Conservation (phyloP, 1,140 invertebrate species). For the Papilio xuthus region DNA sequence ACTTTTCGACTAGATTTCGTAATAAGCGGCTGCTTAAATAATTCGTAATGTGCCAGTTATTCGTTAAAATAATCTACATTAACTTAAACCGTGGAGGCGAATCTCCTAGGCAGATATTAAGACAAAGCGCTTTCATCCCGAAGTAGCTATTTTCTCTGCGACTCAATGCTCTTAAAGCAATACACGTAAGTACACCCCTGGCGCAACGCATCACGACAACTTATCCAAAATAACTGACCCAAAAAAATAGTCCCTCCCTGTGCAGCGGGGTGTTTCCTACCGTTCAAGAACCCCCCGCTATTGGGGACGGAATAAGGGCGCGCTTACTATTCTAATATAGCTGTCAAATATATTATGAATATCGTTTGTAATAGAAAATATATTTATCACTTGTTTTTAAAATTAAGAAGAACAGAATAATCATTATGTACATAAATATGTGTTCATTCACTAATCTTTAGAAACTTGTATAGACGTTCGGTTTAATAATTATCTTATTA, state of each 20-base stretch:
- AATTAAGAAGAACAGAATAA: too few relatives aligned
- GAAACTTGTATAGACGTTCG: too few relatives aligned
- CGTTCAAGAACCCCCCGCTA: too few relatives aligned
- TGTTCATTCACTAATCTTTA: too few relatives aligned
- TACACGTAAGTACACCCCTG: conserved; percentile 40
- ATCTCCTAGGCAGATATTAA: conserved; percentile 1
- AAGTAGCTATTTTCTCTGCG: conserved; percentile 12
- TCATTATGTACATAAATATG: too few relatives aligned
- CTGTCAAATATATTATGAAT: background rate
- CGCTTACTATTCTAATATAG: background rate
- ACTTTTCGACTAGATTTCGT: too few relatives aligned
- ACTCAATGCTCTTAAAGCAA: conserved; percentile 28
- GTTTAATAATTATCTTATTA: too few relatives aligned
- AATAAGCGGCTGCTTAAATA: too few relatives aligned
- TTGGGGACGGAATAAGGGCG: background rate
- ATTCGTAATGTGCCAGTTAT: too few relatives aligned
- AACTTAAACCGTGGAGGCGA: background rate
- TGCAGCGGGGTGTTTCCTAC: background rate
- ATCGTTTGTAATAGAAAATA: too few relatives aligned
- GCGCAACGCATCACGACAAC: conserved; percentile 44
- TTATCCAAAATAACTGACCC: conserved; percentile 59
- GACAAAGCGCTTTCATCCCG: conserved; percentile 4
- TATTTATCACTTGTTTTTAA: too few relatives aligned
- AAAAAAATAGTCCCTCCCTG: conserved; percentile 46
- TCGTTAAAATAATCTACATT: too few relatives aligned